Evolutionary conservation across 2,113 vertebrate genomes (phyloP).

Genomic region (Propithecus coquereli): DNA sequence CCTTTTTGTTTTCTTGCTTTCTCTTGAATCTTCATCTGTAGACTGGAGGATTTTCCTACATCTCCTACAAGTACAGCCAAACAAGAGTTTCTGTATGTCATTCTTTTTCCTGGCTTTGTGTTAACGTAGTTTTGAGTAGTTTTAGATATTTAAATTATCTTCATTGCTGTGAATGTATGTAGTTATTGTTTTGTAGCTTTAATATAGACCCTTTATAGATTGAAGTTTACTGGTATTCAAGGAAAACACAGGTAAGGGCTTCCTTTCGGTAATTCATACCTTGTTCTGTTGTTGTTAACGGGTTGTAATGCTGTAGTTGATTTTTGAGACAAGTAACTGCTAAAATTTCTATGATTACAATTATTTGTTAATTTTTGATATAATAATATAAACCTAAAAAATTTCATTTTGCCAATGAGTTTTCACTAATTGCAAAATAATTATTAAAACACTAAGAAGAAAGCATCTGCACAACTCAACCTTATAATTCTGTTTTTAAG

Average conservation of each 20-base stretch:
- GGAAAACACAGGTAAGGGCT: conserved; percentile 19
- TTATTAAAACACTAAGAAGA: conserved; percentile 36
- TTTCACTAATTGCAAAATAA: conserved; percentile 12
- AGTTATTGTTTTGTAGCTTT: conserved; percentile 53
- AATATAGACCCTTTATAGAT: neutral
- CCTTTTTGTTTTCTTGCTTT: conserved; percentile 86
- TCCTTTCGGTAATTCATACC: neutral
- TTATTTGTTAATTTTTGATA: neutral
- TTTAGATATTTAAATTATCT: conserved; percentile 44
- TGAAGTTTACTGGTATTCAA: neutral
- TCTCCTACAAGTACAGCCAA: conserved; percentile 99
- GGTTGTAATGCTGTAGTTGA: neutral
- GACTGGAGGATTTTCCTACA: conserved; percentile 99
- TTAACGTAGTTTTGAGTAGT: conserved; percentile 75
- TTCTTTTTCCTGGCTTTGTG: conserved; percentile 80
- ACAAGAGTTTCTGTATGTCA: conserved; percentile 99
- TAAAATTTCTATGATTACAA: neutral
- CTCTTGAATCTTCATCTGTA: conserved; percentile 89
- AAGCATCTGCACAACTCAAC: neutral
- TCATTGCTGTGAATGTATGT: conserved; percentile 70
- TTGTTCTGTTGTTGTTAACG: conserved; percentile 12
- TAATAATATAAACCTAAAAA: conserved; percentile 11
- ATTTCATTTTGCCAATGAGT: neutral
- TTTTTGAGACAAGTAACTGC: neutral
- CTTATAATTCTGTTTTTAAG: conserved; percentile 10